A percentile compares a stretch with the other conserved stretches of the same genome.
Conservation (phyloP, 2,888 invertebrate species). For the Idaea dimidiata region DNA sequence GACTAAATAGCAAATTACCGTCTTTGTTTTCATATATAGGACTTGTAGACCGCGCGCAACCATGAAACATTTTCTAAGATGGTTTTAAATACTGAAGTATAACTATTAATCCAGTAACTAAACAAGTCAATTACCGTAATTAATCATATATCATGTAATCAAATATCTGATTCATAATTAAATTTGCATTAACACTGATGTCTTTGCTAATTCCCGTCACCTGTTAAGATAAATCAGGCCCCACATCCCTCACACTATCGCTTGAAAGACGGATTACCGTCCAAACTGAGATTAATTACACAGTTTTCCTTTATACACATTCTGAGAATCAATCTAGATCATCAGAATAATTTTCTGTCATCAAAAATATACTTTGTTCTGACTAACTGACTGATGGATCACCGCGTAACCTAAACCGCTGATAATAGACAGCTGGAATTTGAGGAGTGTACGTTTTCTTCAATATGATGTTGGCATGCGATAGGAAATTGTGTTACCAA, state of each 20-base stretch:
- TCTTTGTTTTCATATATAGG: too few species aligned
- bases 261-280: conserved; percentile 56
- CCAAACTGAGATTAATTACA: conserved; percentile 64
- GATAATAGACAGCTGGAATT: too few species aligned
- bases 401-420: too few species aligned
- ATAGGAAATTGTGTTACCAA: too few species aligned
- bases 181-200: background rate
- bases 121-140: background rate
- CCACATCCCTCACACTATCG: conserved; percentile 30
- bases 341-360: background rate
- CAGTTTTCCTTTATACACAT: conserved; percentile 14
- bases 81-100: background rate
- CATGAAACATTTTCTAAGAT: too few species aligned
- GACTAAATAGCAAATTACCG: too few species aligned
- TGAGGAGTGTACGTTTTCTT: too few species aligned
- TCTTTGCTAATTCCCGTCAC: conserved; percentile 13
- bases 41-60: too few species aligned
- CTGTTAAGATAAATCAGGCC: conserved; percentile 27
- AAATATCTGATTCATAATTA: background rate
- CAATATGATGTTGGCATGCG: too few species aligned
- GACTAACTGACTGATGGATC: too few species aligned
- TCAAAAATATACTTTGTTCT: too few species aligned
- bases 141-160: conserved; percentile 12
- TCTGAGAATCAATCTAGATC: background rate
- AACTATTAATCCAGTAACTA: background rate